Evolutionary conservation across 2,888 invertebrate species (phyloP).

Genomic region (Drosophila anomalata): DNA sequence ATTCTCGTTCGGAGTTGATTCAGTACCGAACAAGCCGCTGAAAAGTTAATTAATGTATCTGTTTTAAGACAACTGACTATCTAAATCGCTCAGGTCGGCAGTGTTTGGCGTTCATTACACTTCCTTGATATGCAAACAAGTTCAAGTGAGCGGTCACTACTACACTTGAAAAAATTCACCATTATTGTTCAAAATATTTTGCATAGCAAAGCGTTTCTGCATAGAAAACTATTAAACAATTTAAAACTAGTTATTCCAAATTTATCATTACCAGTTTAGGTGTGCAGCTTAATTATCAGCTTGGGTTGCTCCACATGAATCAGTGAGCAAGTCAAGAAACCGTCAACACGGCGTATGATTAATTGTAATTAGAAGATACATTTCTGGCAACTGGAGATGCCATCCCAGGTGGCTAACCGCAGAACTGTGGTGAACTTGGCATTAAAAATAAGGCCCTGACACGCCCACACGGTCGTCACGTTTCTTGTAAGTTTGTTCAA

Average conservation of each 20-base stretch:
- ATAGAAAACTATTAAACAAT: neutral
- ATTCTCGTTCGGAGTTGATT: neutral
- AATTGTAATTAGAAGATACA: slow-evolving; percentile 10
- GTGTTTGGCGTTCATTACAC: slow-evolving; percentile 38
- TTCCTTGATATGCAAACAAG: slow-evolving; percentile 37
- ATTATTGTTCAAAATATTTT: neutral
- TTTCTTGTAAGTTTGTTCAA: slow-evolving; percentile 25
- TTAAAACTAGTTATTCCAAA: neutral
- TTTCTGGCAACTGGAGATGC: slow-evolving; percentile 13
- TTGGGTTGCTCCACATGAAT: slow-evolving; percentile 21
- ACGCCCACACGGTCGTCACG: slow-evolving; percentile 35
- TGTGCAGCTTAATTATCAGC: slow-evolving; percentile 9
- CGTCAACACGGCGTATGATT: slow-evolving; percentile 59
- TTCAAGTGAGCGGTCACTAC: neutral
- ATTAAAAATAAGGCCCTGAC: slow-evolving; percentile 25
- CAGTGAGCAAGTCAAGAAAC: slow-evolving; percentile 9
- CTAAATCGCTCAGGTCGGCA: slow-evolving; percentile 23
- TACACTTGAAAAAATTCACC: neutral
- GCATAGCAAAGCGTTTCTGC: neutral
- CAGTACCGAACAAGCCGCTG: slow-evolving; percentile 7
- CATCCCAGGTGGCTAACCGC: slow-evolving; percentile 31
- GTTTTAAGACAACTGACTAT: slow-evolving; percentile 30
- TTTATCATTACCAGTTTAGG: neutral
- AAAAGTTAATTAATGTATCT: slow-evolving; percentile 41
- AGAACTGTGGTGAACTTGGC: slow-evolving; percentile 18